Evolutionary conservation across 2,888 invertebrate genomes (phyloP), one percentile per base, ranked within the genome.

Genomic region (Nomada fabriciana): DNA sequence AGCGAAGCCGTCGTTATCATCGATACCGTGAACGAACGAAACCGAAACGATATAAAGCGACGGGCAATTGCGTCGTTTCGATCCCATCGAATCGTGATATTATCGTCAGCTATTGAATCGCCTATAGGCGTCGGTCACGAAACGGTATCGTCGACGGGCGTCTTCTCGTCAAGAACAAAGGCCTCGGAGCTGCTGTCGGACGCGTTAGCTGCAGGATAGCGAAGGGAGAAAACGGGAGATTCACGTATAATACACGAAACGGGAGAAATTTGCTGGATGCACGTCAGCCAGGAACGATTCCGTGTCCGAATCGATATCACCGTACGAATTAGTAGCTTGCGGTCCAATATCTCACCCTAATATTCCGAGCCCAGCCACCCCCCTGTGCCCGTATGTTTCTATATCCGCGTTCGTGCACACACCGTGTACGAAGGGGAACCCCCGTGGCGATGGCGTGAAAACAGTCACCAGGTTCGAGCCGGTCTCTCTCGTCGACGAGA

Each of bases 381-480:
- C 74, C 57, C 61, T 75, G 74, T 68, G 29, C n/a, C 72, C 80
- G 42, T 53, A 76, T 76, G 77, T 85, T 85, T 78, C 71, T 68
- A 78, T 78, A 81, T 76, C 74, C 82, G 75, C 75, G 82, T 75
- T 67, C 52, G 72, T 63, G 67, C 73, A 60, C 80, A 47, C 59
- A 59, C 25, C 47, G 47, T 36, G 36, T 47, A 61, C 75, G 68
- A 67, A 55, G 67, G 83, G 82, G 85, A 86, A 90, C 91, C 92
- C 93, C 93, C 89, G 83, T 80, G 85, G 92, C 79, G 93, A 87
- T 81, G 84, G 89, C 90, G 92, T 91, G 91, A 92, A 92, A 92
- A 92, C 91, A 89, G 76, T 80, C 86, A 85, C 83, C 89, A 57
- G 84, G 60, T 25, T 15, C 29, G 47, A 50, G 29, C 11, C 60